Evolutionary conservation across 2,113 vertebrate species (phyloP).

Genomic region (Xiphophorus maculatus): DNA sequence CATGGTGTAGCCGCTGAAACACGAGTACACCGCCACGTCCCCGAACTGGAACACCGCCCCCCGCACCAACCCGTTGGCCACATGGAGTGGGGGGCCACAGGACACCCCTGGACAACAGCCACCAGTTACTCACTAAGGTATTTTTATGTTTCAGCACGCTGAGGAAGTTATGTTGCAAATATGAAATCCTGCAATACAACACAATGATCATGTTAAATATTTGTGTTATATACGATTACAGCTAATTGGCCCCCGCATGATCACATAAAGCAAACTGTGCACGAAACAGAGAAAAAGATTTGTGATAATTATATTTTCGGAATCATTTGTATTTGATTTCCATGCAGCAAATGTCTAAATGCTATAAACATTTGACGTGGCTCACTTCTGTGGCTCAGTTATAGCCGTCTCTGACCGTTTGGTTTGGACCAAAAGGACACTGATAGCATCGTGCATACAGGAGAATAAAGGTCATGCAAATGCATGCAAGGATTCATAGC

Average conservation of each 20-base stretch:
- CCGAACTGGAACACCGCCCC: conserved; percentile 91
- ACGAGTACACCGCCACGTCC: conserved; percentile 92
- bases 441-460: conserved; percentile 29
- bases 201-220: not conserved
- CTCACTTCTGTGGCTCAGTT: not conserved
- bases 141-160: not conserved
- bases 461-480: conserved; percentile 43
- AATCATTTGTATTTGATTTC: conserved; percentile 1
- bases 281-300: not conserved
- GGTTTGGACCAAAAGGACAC: conserved; percentile 3
- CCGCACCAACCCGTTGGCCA: conserved; percentile 89
- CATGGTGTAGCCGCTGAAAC: conserved; percentile 93
- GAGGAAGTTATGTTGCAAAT: not conserved
- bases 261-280: not conserved
- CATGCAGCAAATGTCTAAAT: conserved; percentile 44
- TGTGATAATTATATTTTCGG: conserved; percentile 9
- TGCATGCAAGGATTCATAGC: conserved; percentile 26
- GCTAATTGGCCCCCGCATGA: not conserved
- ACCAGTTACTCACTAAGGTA: conserved; percentile 62
- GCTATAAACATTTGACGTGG: not conserved
- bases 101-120: conserved; percentile 88
- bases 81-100: conserved; percentile 87
- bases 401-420: not conserved
- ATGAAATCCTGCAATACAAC: not conserved
- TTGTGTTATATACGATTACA: not conserved